phyloP scores from a whole-genome alignment of 2,113 vertebrate species.

The Willisornis vidua region DNA sequence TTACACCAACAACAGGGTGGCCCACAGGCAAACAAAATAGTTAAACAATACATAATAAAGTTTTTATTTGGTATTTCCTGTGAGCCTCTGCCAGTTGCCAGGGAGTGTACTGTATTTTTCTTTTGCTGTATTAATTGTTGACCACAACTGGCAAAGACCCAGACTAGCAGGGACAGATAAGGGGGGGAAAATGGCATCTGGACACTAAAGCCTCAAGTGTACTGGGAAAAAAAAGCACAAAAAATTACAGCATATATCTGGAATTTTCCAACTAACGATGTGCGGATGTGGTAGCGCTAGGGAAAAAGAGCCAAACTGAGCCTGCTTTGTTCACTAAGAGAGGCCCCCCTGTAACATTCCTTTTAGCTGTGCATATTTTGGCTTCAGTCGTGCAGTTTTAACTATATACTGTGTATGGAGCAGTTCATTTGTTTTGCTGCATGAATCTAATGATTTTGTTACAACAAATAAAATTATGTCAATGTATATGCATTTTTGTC shows the following conservation, averaged over 20 bases:
- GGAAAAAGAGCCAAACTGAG: slow-evolving; percentile 98
- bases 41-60: slow-evolving; percentile 83
- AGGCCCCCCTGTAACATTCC: slow-evolving; percentile 98
- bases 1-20: slow-evolving; percentile 77
- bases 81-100: slow-evolving; percentile 81
- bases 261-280: slow-evolving; percentile 99
- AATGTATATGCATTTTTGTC: slow-evolving; percentile 1
- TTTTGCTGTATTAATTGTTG: slow-evolving; percentile 86
- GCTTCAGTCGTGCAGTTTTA: slow-evolving; percentile 89
- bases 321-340: slow-evolving; percentile 96
- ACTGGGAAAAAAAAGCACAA: slow-evolving; percentile 79
- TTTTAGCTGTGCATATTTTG: slow-evolving; percentile 97
- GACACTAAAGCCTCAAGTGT: slow-evolving; percentile 91
- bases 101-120: slow-evolving; percentile 79
- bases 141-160: slow-evolving; percentile 80
- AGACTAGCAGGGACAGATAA: slow-evolving; percentile 80
- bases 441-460: slow-evolving; percentile 73
- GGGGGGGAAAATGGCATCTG: slow-evolving; percentile 85
- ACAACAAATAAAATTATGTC: slow-evolving; percentile 42
- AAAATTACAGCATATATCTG: slow-evolving; percentile 99
- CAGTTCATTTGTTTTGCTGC: slow-evolving; percentile 77
- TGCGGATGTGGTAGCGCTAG: slow-evolving; percentile 97
- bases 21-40: slow-evolving; percentile 81
- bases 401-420: slow-evolving; percentile 90
- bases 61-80: slow-evolving; percentile 89